Base-by-base conservation (phyloP, 1,140 invertebrate genomes). In the Carposina sasakii region DNA sequence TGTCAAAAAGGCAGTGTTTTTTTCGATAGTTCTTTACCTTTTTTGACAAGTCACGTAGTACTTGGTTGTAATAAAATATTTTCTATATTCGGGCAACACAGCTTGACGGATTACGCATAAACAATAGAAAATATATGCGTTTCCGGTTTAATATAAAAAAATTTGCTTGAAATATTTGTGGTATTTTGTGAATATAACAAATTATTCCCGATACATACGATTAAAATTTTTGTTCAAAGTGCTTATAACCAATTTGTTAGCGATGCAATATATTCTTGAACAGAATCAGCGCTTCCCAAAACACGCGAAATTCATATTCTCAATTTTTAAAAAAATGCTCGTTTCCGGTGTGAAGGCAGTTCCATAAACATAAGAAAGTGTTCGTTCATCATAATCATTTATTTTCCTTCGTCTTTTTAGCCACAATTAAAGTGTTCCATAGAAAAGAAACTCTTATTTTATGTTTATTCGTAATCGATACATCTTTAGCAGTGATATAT, bases 361-460 rank as follows among this genome's bases (percentile, higher is more conserved):
- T 73, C 67, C 57, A 77, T 76, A 85, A 85, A 83, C 78, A 77
- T 79, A 79, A 76, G 75, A 82, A 85, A 83, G 76, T 82, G 70
- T 71, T 54, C 53, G 74, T 73, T n/a, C n/a, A n/a, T n/a, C n/a
- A n/a, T n/a, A 77, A 81, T 82, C 74, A 83, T 83, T 85, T 82
- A 82, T 85, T 84, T 84, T 85, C 79, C 77, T 73, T 82, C 77
- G 75, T 84, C 75, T 77, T 69, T 77, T 79, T 74, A 69, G 57
- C 68, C 62, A 73, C 68, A 66, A 61, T n/a, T 67, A 74, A 73
- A 71, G 71, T 75, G 65, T 73, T 63, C 67, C 62, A 59, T 71
- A 75, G 71, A 59, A 61, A 67, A 72, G 75, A 69, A 60, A 53
- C 55, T 66, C 74, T 75, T 71, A 76, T 71, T 83, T 76, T 72